A percentile compares a stretch with the other conserved stretches of the same genome.
Conservation (phyloP, 92 coral and sea anemone species). For the Palythoa grandis region DNA sequence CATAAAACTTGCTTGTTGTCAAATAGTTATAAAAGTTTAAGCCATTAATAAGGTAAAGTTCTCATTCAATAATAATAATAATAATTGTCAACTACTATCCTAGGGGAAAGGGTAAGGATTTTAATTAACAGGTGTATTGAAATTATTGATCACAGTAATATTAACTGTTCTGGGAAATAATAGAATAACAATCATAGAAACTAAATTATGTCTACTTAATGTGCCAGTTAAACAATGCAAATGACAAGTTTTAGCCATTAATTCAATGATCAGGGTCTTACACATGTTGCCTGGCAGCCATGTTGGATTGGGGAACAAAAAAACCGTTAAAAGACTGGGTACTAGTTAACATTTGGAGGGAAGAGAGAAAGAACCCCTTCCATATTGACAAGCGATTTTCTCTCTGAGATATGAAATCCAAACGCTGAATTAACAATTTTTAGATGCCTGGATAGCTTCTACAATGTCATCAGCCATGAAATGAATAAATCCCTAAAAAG, state of each 20-base stretch:
- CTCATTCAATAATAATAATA: too few species aligned
- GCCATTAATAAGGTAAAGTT: too few species aligned
- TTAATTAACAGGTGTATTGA: too few species aligned
- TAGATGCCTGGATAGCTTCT: neutral
- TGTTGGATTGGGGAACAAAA: neutral
- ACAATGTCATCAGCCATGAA: neutral
- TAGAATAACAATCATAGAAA: too few species aligned
- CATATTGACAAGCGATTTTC: conserved; percentile 7
- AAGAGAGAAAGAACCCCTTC: conserved; percentile 14
- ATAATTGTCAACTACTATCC: too few species aligned
- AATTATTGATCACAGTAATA: too few species aligned
- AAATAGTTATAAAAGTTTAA: too few species aligned
- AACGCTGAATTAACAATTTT: neutral
- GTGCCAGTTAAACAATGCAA: neutral
- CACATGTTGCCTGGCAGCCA: neutral
- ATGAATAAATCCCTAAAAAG: neutral
- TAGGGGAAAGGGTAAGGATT: too few species aligned
- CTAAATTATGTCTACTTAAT: too few species aligned
- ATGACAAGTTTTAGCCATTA: neutral
- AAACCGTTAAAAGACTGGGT: conserved; percentile 27
- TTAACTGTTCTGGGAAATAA: too few species aligned
- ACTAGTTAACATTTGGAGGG: conserved; percentile 29
- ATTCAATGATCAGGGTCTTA: neutral
- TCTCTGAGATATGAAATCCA: neutral
- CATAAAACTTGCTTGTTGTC: too few species aligned